A percentile compares a stretch with the other conserved stretches of the same genome.
phyloP scores from a whole-genome alignment of 2,797 vertebrate species.

The Pangasius djambal region DNA sequence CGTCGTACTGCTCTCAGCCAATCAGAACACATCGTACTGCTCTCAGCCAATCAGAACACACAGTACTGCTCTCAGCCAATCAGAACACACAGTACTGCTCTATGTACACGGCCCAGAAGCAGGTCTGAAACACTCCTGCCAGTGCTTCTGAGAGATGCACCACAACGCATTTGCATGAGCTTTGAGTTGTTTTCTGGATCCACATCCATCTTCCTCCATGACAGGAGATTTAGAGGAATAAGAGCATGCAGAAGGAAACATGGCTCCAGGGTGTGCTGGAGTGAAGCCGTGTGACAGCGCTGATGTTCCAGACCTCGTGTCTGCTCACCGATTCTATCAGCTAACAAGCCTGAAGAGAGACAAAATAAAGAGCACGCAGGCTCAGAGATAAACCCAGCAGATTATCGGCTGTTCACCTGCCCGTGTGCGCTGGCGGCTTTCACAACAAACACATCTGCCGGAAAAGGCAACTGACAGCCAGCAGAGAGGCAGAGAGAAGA shows the following conservation, averaged over 20 bases:
- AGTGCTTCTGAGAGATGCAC: neutral
- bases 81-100: neutral
- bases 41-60: too few species aligned
- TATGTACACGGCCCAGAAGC: neutral
- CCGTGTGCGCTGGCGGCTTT: constrained; percentile 69
- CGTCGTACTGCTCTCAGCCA: too few species aligned
- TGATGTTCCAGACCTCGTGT: constrained; percentile 56
- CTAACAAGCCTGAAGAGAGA: constrained; percentile 70
- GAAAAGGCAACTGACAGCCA: constrained; percentile 65
- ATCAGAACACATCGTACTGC: too few species aligned
- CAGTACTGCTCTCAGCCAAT: too few species aligned
- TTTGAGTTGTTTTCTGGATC: neutral
- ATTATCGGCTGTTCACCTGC: constrained; percentile 77
- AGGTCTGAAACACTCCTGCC: neutral
- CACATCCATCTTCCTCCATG: neutral
- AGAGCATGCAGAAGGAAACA: neutral
- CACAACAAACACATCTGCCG: constrained; percentile 72
- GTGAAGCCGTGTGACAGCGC: neutral
- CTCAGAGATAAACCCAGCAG: constrained; percentile 75
- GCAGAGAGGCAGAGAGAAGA: neutral
- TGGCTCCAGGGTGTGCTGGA: neutral
- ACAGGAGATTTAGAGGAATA: constrained; percentile 19
- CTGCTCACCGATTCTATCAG: constrained; percentile 76
- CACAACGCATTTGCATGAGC: constrained; percentile 9
- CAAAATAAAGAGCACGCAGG: constrained; percentile 61